Conservation (phyloP, 2,888 invertebrate species). For the Monopis laevigella region DNA sequence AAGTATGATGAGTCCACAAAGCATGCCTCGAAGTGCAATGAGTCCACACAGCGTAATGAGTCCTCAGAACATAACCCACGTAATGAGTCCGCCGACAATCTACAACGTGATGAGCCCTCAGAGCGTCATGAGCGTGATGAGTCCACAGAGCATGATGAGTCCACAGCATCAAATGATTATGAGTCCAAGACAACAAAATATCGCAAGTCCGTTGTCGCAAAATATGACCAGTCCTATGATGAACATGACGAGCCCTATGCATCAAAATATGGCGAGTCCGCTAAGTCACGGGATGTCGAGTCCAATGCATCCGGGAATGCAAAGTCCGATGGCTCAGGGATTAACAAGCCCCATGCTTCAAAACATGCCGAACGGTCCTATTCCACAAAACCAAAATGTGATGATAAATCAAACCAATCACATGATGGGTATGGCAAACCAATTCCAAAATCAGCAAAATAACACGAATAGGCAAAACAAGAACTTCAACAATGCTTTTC, state of each 20-base stretch:
- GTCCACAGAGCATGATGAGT: slow-evolving; percentile 56
- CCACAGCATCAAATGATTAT: slow-evolving; percentile 57
- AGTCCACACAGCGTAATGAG: slow-evolving; percentile 57
- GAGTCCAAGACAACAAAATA: slow-evolving; percentile 51
- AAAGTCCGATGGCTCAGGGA: slow-evolving; percentile 52
- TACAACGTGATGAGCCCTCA: slow-evolving; percentile 61
- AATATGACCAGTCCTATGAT: slow-evolving; percentile 47
- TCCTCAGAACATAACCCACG: slow-evolving; percentile 29
- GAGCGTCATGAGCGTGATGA: slow-evolving; percentile 61
- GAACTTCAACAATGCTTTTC: slow-evolving; percentile 36
- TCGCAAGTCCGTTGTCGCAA: slow-evolving; percentile 38
- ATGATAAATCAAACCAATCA: slow-evolving; percentile 35
- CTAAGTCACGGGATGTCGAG: slow-evolving; percentile 58
- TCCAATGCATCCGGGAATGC: slow-evolving; percentile 51
- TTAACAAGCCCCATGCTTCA: slow-evolving; percentile 52
- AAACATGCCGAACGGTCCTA: slow-evolving; percentile 33
- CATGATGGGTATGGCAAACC: slow-evolving; percentile 21
- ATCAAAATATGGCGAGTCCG: slow-evolving; percentile 55
- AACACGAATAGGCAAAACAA: slow-evolving; percentile 41
- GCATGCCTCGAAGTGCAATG: slow-evolving; percentile 55
- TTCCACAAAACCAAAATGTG: slow-evolving; percentile 32
- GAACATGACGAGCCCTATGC: slow-evolving; percentile 47
- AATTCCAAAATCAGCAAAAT: slow-evolving; percentile 39
- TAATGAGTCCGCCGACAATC: slow-evolving; percentile 55
- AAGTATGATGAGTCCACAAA: slow-evolving; percentile 52